A percentile compares a stretch with the other conserved stretches of the same genome.
Evolutionary conservation across 2,888 invertebrate species (phyloP).

Genomic region (Ferdinandea cuprea): DNA sequence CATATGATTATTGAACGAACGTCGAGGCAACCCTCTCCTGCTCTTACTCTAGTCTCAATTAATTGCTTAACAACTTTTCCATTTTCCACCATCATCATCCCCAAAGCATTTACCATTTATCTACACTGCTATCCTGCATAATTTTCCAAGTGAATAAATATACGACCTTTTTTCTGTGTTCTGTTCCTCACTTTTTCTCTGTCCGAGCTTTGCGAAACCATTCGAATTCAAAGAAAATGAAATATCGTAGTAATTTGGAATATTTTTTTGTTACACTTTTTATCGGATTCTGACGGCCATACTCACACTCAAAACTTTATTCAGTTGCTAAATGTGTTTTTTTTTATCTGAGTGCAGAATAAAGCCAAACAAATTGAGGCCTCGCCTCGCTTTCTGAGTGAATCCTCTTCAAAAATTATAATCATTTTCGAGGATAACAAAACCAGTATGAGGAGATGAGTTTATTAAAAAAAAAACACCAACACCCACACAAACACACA

Average conservation of each 20-base stretch:
- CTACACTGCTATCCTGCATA: slow-evolving; percentile 68
- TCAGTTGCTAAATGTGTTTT: slow-evolving; percentile 29
- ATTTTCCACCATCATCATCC: slow-evolving; percentile 47
- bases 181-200: not conserved
- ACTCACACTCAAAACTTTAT: slow-evolving; percentile 22
- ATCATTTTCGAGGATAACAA: slow-evolving; percentile 59
- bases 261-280: slow-evolving; percentile 12
- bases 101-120: slow-evolving; percentile 40
- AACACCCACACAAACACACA: slow-evolving; percentile 11
- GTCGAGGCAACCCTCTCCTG: slow-evolving; percentile 48
- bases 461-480: slow-evolving; percentile 18
- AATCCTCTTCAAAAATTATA: slow-evolving; percentile 58
- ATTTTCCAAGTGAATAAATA: slow-evolving; percentile 74
- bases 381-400: slow-evolving; percentile 8
- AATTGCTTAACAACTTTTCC: slow-evolving; percentile 71
- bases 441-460: slow-evolving; percentile 30
- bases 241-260: slow-evolving; percentile 70
- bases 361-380: slow-evolving; percentile 66
- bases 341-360: slow-evolving; percentile 40
- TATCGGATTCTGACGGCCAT: not conserved
- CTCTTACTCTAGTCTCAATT: slow-evolving; percentile 51
- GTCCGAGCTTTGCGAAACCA: slow-evolving; percentile 13
- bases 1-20: slow-evolving; percentile 54
- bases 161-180: slow-evolving; percentile 52
- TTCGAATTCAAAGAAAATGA: slow-evolving; percentile 69